Evolutionary conservation across 2,888 invertebrate species (phyloP), one percentile per base, ranked within the genome.

Genomic region (Yponomeuta cagnagella): DNA sequence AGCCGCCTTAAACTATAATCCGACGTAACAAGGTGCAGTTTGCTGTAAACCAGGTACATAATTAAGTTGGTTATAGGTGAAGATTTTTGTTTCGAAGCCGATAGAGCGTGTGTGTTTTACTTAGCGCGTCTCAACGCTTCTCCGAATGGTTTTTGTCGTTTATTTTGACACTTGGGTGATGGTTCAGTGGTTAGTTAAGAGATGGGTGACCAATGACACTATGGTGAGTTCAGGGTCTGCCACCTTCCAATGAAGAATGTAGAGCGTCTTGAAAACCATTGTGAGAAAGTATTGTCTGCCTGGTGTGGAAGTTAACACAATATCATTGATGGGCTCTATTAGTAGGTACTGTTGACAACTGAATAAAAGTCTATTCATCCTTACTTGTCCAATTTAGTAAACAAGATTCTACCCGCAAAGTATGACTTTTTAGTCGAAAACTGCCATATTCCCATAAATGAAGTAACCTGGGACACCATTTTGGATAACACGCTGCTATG

Each of bases 81-180:
- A 15, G 66, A 76, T 76, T 72, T 73, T 77, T 77, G 77, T 79
- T 79, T 73, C 73, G 76, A 78, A 84, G 79, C 78, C 80, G 81
- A 75, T 82, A 75, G 78, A 80, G 84, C 86, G 84, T 84, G 80
- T 72, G 82, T 83, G 80, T 83, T 85, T 83, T 84, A 85, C 43
- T 43, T 43, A 58, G 4, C 43, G 87, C 82, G 78, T 82, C 81
- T 86, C 83, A 79, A 83, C 84, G 83, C 85, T 83, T 84, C 82
- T 81, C 70, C 79, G 79, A 82, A 83, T 23, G 81, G 79, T 82
- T 78, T 76, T 75, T 79, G 48, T 73, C 74, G 73, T 23, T 52
- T 69, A 31, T 69, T 52, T 52, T 52, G 52, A 31, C 33, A 31
- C 31, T 31, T 6, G 69, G 43, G n/a, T 23, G 30, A 65, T 10